phyloP scores from a whole-genome alignment of 2,797 vertebrate species.

The Sebastes taczanowskii region DNA sequence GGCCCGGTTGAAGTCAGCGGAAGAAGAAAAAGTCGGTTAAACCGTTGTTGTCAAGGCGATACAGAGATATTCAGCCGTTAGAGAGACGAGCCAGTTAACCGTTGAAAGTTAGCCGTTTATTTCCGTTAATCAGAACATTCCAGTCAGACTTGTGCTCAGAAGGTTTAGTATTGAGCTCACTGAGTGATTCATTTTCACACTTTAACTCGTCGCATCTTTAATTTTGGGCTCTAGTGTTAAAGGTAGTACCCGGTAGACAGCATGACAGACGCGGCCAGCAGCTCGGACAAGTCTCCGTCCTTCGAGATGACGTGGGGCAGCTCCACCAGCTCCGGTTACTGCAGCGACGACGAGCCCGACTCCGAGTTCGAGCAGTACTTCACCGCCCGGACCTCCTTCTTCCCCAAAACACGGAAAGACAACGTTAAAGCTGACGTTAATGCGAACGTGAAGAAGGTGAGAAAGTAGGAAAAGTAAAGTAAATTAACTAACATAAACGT shows the following conservation, averaged over 20 bases:
- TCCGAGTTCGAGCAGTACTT: slow-evolving; percentile 95
- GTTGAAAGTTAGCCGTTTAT: neutral
- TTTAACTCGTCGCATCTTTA: neutral
- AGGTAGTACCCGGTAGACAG: neutral
- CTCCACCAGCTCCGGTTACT: slow-evolving; percentile 96
- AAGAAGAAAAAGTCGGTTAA: neutral
- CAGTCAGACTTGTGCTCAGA: neutral
- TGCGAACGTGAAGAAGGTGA: slow-evolving; percentile 69
- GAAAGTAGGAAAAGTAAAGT: too few species aligned
- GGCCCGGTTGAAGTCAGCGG: slow-evolving; percentile 35
- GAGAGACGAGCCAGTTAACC: neutral
- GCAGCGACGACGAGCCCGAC: slow-evolving; percentile 93
- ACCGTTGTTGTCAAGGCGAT: neutral
- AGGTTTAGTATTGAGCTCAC: neutral
- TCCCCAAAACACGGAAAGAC: slow-evolving; percentile 81
- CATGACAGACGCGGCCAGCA: slow-evolving; percentile 44
- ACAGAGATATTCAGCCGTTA: neutral
- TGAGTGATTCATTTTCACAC: neutral
- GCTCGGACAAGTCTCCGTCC: slow-evolving; percentile 66
- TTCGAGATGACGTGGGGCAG: slow-evolving; percentile 95
- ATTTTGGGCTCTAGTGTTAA: neutral
- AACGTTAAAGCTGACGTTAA: neutral
- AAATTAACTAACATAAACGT: neutral
- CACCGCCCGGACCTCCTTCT: slow-evolving; percentile 91
- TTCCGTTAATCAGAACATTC: neutral